Base-by-base conservation (phyloP, 2,888 invertebrate genomes). In the Sipha maydis region DNA sequence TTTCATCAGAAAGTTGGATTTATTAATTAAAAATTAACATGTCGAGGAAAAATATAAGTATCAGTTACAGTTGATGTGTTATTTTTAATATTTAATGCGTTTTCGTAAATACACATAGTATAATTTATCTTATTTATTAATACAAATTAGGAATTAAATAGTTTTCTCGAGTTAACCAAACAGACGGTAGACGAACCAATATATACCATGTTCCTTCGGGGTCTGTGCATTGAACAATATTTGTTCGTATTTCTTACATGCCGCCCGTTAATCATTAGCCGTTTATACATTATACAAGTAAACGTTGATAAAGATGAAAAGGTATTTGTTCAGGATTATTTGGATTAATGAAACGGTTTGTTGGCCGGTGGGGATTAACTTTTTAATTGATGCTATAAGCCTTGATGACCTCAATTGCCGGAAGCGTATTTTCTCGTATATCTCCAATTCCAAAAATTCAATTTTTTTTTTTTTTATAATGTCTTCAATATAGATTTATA, bases 321-420 rank as follows among this genome's bases (percentile, higher is more conserved):
- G 85, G 56, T 86, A 86, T 79, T 86, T 85, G 78, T 85, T 85
- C 78, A 85, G 85, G 85, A 86, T 86, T 56, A 79, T 79, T 86
- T 86, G 79, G n/a, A 86, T 78, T 56, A 38, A 71, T 61, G 85
- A 54, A 78, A 78, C 54, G 54, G 48, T 69, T 79, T 54, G 48
- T 28, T 34, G 69, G 75, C 75, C 38, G 38, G 75, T 38, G 38
- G 75, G 75, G 19, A 38, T 73, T 69, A 83, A 83, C 82, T 83
- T 83, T 83, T 83, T 69, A 69, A 83, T 69, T 83, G 48, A 69
- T 69, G 28, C 41, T 83, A 38, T 78, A 78, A 31, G 9, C 78
- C 34, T 3, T 41, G 14, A 78, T 78, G 54, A 78, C 54, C 78
- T 78, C 54, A 31, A 56, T 56, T 14, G 54, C 78, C 31, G 54